Evolutionary conservation across 2,797 vertebrate genomes (phyloP).

Genomic region (Platalea minor): DNA sequence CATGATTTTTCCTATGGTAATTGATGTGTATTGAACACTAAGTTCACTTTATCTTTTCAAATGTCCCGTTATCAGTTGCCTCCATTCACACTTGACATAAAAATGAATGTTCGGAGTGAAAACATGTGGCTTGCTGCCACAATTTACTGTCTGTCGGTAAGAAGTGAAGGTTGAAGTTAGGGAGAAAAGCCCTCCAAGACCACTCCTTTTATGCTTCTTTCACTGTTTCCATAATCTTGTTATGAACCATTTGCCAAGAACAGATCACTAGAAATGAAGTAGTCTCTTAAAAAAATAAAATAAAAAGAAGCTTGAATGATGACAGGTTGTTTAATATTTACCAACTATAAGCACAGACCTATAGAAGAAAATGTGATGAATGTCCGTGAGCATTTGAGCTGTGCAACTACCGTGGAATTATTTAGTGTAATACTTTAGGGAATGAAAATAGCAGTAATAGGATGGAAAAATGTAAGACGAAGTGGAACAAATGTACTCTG

Average conservation of each 20-base stretch:
- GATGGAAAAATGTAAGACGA: not conserved
- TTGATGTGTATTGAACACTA: not conserved
- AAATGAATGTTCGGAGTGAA: not conserved
- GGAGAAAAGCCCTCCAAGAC: not conserved
- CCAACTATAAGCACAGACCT: not conserved
- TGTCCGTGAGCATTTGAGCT: not conserved
- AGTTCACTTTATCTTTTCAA: not conserved
- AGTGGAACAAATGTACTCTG: not conserved
- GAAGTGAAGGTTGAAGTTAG: not conserved
- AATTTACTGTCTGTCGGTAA: not conserved
- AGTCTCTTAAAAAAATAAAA: not conserved
- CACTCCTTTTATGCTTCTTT: not conserved
- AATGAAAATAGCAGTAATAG: not conserved
- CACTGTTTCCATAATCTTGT: not conserved
- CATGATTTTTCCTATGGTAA: not conserved
- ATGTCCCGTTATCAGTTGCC: not conserved
- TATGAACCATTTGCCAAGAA: not conserved
- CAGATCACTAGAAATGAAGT: not conserved
- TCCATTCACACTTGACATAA: not conserved
- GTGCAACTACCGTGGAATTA: not conserved
- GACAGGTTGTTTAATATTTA: not conserved
- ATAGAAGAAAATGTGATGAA: not conserved
- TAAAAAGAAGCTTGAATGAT: not conserved
- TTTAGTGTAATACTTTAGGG: not conserved
- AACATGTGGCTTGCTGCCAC: not conserved